Conservation (phyloP, 2,113 vertebrate species). For the Mastomys natalensis region DNA sequence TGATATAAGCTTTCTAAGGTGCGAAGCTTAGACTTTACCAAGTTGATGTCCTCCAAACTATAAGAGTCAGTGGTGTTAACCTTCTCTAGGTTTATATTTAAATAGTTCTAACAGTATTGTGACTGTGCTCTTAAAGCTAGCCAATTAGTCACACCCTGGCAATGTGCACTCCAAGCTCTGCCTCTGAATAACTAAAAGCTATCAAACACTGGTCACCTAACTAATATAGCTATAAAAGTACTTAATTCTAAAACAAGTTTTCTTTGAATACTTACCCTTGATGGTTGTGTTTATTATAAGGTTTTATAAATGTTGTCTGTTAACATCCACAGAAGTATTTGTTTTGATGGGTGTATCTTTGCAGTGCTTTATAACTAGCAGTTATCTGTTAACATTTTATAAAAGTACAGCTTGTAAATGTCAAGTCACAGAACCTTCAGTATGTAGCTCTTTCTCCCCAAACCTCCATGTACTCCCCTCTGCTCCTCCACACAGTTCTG, state of each 20-base stretch:
- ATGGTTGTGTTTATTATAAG: not conserved
- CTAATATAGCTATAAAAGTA: not conserved
- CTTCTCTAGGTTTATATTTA: not conserved
- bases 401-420: not conserved
- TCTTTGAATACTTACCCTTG: not conserved
- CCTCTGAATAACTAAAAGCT: not conserved
- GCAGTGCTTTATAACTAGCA: not conserved
- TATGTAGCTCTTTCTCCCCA: not conserved
- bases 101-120: not conserved
- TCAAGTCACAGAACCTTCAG: not conserved
- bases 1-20: not conserved
- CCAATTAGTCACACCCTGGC: not conserved
- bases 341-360: not conserved
- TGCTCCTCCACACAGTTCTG: not conserved
- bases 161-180: not conserved
- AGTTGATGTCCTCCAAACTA: not conserved
- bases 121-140: not conserved
- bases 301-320: not conserved
- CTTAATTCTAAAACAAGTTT: not conserved
- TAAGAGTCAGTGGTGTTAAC: not conserved
- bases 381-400: not conserved
- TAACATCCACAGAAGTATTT: not conserved
- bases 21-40: not conserved
- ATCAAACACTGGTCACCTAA: not conserved
- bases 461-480: not conserved